These are phyloP conservation scores for Chrysochloris asiatica DNA, from an alignment of 2,113 vertebrate species.

Conservation along the genomic window DNA sequence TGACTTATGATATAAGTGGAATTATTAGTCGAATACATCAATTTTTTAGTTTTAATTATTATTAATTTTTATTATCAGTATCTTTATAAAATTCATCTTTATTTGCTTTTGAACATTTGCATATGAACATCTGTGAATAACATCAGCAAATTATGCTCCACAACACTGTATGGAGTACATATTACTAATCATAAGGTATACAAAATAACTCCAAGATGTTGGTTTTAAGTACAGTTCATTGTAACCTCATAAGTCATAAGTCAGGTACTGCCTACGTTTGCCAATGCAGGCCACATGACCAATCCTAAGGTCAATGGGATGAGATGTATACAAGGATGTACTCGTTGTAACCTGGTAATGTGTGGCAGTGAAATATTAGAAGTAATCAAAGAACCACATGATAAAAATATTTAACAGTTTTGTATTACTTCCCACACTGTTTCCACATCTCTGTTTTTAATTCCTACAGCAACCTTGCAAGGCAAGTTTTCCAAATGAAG, in stretches of 20 bases:
- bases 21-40: background rate
- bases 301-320: background rate
- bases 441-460: slow-evolving; percentile 23
- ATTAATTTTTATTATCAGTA: background rate
- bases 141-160: background rate
- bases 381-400: background rate
- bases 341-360: background rate
- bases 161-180: background rate
- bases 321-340: background rate
- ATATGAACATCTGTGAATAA: background rate
- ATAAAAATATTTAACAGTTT: slow-evolving; percentile 13
- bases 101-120: background rate
- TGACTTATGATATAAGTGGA: background rate
- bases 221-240: background rate
- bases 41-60: background rate
- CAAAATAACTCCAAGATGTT: background rate
- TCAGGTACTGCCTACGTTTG: background rate
- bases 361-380: slow-evolving; percentile 10
- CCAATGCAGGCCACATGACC: background rate
- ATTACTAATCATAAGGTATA: background rate
- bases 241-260: background rate
- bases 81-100: background rate
- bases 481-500: background rate
- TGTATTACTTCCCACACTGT: background rate
- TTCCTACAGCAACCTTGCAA: background rate